Base-by-base conservation (phyloP, 1,140 invertebrate species). In the Papilio polyxenes region DNA sequence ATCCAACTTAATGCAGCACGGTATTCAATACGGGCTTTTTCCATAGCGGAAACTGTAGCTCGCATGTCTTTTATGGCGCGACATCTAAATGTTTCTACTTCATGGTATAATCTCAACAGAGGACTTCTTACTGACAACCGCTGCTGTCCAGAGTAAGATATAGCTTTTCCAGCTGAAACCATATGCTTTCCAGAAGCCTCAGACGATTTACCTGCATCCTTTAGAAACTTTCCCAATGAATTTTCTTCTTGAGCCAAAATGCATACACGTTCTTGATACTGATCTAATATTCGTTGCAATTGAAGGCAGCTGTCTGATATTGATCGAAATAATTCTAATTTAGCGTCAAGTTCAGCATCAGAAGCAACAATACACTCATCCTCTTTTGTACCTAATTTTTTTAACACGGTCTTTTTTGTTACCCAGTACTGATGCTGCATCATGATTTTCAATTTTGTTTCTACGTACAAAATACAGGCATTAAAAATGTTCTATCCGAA, bases 381-480 rank as follows among this genome's bases (percentile, higher is more conserved):
- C 95, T 99, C 99, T 95, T 99, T 99, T 89, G 98, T 98, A 8
- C 99, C 98, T 20, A 99, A 95, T 95, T 99, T 99, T 87, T 98
- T 96, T 80, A 98, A 97, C 44, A 99, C 97, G 75, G 98, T 97
- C 95, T 99, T 99, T 91, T 99, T 99, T 5, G 99, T 99, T 49
- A 99, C 97, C 99, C 99, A 99, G 94, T 98, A 99, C 84, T 99
- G 98, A 92, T 99, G 98, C 92, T 99, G 98, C 96, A 99, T 97
- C 92, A 94, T 94, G 75, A 87, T 93, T 85, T 48, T 44, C 17
- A 77, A 83, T 74, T 83, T 49, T 40, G 10, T 56, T 53, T 31
- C 31, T 56, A 23, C 48, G 20, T 49, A 23, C 9, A 11, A 76
- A 76, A 11, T 3, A 20, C 44, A 11, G 7, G 20, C 20, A 76